Base-by-base conservation (phyloP, 2,113 vertebrate genomes). In the Rhinogobius similis region DNA sequence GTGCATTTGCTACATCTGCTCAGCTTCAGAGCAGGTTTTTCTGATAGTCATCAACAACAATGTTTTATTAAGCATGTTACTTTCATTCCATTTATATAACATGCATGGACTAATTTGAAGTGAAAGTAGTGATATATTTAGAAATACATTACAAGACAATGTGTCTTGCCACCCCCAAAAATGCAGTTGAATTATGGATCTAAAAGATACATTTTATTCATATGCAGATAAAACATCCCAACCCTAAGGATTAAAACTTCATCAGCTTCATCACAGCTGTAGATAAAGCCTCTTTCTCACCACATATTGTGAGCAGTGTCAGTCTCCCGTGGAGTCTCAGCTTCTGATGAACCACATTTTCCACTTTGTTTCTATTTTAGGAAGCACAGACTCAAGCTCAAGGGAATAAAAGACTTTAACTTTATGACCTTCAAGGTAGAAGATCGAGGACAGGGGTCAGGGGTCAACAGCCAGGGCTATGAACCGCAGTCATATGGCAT, bases 351-450 rank as follows among this genome's bases (percentile, higher is more conserved):
- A 41, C 74, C 32, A 58, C 67, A 68, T 52, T 82, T 89, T 87
- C 81, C 82, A 85, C 68, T 43, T 65, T 75, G 70, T 24, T n/a
- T 78, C 86, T 88, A 88, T 90, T 90, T 88, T 70, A 68, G 75
- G 88, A 82, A 83, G 58, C 65, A 72, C 21, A 59, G 69, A 67
- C 39, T 53, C 67, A 72, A 59, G n/a, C 85, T 6, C 26, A 24
- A 16, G 82, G 82, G 86, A 73, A 73, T 73, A 43, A 59, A 2
- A 43, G 21, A 36, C 36, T 69, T 87, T 85, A 82, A 71, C 76
- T 79, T 38, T 68, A 12, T 79, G 80, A 79, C 83, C 82, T 82
- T 75, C 48, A 63, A 70, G 56, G 36, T 63, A 38, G 29, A 9
- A 50, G 56, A 61, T 79, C 59, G 14, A 53, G 21, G 8, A 64